Evolutionary conservation across 2,113 vertebrate species (phyloP), one percentile per base, ranked within the genome.

Genomic region (Mormyrus lacerda): DNA sequence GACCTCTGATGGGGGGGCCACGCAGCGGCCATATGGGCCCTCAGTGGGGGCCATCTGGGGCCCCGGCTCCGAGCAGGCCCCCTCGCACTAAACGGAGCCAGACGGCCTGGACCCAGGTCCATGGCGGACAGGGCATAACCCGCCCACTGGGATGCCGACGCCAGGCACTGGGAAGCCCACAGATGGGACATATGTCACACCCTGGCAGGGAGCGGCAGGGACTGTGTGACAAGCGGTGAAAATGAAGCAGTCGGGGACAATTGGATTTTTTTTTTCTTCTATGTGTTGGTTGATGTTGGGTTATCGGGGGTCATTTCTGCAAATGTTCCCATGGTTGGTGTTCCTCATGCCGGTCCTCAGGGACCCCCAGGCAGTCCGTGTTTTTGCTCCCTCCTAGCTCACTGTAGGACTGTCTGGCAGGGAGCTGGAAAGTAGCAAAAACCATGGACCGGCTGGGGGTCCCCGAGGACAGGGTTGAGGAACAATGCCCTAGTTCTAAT

Each of bases 161-260:
- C 31, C 48, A 89, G 50, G 89, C 88, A 44, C 69, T 65, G 90
- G 19, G 79, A 44, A 73, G 79, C 53, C 91, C 90, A 87, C 87
- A 55, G 91, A 89, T 91, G 88, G 58, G 91, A 65, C 91, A 92
- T 92, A 92, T 91, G 91, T 92, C 91, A 89, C 92, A 35, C 13
- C 91, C 91, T 85, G 91, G 90, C 91, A 91, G 87, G 88, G 87
- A 88, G 89, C 89, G 89, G 88, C 87, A 55, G 88, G 88, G 50
- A 89, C 53, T 85, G 55, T 19, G 15, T 42, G 35, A 42, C 73
- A 19, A 21, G 84, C 4, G 15, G 48, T 7, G 48, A 17, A 50
- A 51, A 35, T 87, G 50, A 51, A 51, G 50, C 85, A 87, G 13
- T 51, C 15, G 82, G 35, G 42, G 10, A 53, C 85, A 42, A 85